These are phyloP conservation scores for Chaetoderma sp. DNA, from an alignment of 2,888 invertebrate genomes.

Conservation along the genomic window DNA sequence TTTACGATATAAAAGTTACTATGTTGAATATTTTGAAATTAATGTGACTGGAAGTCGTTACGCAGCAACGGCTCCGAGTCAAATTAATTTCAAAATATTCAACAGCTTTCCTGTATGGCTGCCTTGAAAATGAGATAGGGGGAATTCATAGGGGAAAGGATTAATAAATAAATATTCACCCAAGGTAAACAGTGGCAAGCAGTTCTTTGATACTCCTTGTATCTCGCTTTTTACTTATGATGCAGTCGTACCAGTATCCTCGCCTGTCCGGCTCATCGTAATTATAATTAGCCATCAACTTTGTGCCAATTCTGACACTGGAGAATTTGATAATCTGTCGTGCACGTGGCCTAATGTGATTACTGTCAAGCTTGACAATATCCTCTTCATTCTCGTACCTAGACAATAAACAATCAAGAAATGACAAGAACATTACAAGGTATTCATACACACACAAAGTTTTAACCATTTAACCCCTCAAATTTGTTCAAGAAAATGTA, in stretches of 20 bases:
- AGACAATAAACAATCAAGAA: neutral
- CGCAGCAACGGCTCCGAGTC: no score
- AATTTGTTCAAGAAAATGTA: no score
- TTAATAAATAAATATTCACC: no score
- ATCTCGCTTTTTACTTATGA: constrained; percentile 59
- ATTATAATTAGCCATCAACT: constrained; percentile 82
- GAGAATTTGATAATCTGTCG: constrained; percentile 72
- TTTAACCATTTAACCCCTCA: no score
- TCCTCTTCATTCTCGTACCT: constrained; percentile 65
- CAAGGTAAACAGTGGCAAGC: constrained; percentile 64
- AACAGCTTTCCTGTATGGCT: no score
- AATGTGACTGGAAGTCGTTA: no score
- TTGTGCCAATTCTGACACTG: constrained; percentile 75
- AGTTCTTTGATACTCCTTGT: constrained; percentile 62
- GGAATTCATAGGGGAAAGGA: no score
- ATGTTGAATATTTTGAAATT: no score
- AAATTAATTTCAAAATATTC: no score
- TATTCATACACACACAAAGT: neutral
- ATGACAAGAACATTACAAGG: neutral
- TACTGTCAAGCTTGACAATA: constrained; percentile 47
- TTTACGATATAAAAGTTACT: no score
- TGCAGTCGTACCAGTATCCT: constrained; percentile 79
- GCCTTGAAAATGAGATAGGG: no score
- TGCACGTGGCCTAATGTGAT: constrained; percentile 78
- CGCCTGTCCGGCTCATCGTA: constrained; percentile 77